A percentile compares a stretch with the other conserved stretches of the same genome.
Conservation (phyloP, 2,113 vertebrate species). For the Oryzias javanicus region DNA sequence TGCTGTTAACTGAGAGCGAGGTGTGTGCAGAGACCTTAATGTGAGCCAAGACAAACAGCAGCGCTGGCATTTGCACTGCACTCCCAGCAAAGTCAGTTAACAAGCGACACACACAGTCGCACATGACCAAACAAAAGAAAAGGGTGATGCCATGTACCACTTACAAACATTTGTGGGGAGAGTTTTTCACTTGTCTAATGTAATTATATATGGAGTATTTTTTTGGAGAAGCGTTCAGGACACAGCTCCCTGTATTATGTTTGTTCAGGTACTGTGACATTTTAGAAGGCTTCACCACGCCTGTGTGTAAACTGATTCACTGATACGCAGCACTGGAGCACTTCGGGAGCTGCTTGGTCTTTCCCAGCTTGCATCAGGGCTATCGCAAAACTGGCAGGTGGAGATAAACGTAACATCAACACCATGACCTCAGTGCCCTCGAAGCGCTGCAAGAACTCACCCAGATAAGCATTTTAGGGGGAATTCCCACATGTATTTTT, state of each 20-base stretch:
- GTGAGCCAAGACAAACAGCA: slow-evolving; percentile 61
- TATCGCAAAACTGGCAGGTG: slow-evolving; percentile 23
- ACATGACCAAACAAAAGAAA: slow-evolving; percentile 20
- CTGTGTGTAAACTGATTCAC: slow-evolving; percentile 15
- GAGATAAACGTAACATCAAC: slow-evolving; percentile 43
- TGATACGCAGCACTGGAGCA: not conserved
- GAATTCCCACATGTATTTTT: slow-evolving; percentile 1
- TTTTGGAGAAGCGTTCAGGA: slow-evolving; percentile 1
- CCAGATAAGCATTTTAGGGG: not conserved
- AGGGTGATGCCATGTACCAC: slow-evolving; percentile 38
- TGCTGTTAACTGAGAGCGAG: slow-evolving; percentile 36
- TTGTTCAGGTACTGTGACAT: slow-evolving; percentile 33
- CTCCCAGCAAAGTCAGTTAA: slow-evolving; percentile 29
- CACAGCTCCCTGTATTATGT: not conserved
- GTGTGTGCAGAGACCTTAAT: slow-evolving; percentile 29
- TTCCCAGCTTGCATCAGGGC: slow-evolving; percentile 23
- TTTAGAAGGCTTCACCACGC: slow-evolving; percentile 20
- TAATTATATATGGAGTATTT: slow-evolving; percentile 20
- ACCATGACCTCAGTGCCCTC: slow-evolving; percentile 5
- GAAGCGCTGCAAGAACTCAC: not conserved
- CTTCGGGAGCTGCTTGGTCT: slow-evolving; percentile 11
- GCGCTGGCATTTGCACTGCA: slow-evolving; percentile 55
- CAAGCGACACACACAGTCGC: slow-evolving; percentile 10
- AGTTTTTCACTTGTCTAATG: slow-evolving; percentile 12
- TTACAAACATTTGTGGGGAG: slow-evolving; percentile 23